Percentiles rank a stretch among this genome's conserved stretches.
These are phyloP conservation scores for Macrotrachela quadricornifera DNA, from an alignment of 1,140 invertebrate genomes.

Conservation along the genomic window DNA sequence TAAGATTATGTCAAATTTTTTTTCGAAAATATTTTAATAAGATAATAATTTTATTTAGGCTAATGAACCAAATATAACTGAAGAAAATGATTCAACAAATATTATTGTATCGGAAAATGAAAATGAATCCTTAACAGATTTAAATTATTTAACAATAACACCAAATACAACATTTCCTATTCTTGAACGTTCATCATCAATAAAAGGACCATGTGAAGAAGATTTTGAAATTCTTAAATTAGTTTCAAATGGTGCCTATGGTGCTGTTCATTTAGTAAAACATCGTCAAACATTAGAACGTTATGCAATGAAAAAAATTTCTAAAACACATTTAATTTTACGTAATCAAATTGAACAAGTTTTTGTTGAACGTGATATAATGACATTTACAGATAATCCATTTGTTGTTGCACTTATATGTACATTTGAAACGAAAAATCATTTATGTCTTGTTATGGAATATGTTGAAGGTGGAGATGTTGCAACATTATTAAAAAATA, in stretches of 20 bases:
- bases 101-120: neutral
- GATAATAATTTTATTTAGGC: too few species aligned
- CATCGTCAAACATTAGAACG: conserved; percentile 72
- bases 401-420: conserved; percentile 3
- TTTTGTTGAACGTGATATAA: conserved; percentile 91
- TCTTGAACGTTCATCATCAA: too few species aligned
- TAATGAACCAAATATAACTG: too few species aligned
- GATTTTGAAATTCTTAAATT: conserved; percentile 94
- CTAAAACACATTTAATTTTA: conserved; percentile 89
- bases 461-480: conserved; percentile 98
- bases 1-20: too few species aligned
- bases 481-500: conserved; percentile 75
- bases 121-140: neutral
- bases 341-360: conserved; percentile 95
- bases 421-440: conserved; percentile 41
- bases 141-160: too few species aligned
- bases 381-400: conserved; percentile 97
- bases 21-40: too few species aligned
- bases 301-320: conserved; percentile 98
- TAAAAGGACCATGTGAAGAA: conserved; percentile 49
- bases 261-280: conserved; percentile 82
- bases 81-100: too few species aligned
- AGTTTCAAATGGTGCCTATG: conserved; percentile 69
- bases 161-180: too few species aligned
- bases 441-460: conserved; percentile 94